These are phyloP conservation scores for Eledone cirrhosa DNA, from an alignment of 2,888 invertebrate genomes.

Conservation along the genomic window DNA sequence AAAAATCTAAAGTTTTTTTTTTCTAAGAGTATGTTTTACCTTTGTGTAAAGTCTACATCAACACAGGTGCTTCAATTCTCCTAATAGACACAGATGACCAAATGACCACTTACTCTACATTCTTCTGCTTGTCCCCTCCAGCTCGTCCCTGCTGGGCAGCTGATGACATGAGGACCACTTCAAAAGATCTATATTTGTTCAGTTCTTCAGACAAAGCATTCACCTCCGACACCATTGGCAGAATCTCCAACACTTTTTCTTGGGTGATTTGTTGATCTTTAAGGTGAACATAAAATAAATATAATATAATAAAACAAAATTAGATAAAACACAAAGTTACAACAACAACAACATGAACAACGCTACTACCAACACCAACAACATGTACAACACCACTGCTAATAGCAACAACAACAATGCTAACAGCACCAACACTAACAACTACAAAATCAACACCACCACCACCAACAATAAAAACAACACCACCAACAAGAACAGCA, in stretches of 20 bases:
- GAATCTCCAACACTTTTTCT: slow-evolving; percentile 66
- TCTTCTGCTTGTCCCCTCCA: slow-evolving; percentile 39
- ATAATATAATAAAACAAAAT: not conserved
- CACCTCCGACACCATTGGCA: slow-evolving; percentile 67
- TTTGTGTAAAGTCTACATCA: too few species aligned
- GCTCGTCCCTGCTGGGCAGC: slow-evolving; percentile 56
- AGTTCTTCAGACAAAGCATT: slow-evolving; percentile 67
- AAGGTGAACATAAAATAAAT: slow-evolving; percentile 19
- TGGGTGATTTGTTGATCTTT: slow-evolving; percentile 67
- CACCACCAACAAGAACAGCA: too few species aligned
- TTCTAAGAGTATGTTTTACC: too few species aligned
- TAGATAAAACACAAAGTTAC: not conserved
- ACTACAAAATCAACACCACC: too few species aligned
- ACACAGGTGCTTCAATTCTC: too few species aligned
- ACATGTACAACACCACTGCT: too few species aligned
- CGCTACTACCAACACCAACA: too few species aligned
- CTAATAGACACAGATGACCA: too few species aligned
- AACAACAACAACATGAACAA: not conserved
- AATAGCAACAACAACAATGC: too few species aligned
- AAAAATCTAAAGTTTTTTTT: too few species aligned
- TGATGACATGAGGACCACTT: slow-evolving; percentile 65
- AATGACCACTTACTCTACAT: slow-evolving; percentile 57
- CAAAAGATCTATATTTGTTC: slow-evolving; percentile 66
- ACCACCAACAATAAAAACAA: too few species aligned
- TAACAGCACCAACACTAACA: too few species aligned